Evolutionary conservation across 2,888 invertebrate genomes (phyloP).

Genomic region (Gymnosoma rotundatum): DNA sequence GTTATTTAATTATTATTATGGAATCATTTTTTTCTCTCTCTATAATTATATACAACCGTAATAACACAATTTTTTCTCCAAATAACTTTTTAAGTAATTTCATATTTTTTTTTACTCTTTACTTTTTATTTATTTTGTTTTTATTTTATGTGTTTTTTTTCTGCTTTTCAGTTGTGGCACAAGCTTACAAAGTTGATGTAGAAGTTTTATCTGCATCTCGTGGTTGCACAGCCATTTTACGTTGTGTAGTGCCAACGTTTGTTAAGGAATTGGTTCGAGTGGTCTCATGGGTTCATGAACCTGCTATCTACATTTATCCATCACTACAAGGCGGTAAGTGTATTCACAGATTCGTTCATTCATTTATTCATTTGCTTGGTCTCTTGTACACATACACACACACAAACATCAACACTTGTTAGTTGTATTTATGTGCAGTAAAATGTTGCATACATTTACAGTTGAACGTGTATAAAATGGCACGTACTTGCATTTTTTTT

Average conservation of each 20-base stretch:
- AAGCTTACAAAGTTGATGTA: slow-evolving; percentile 88
- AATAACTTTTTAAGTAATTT: slow-evolving; percentile 18
- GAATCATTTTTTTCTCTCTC: slow-evolving; percentile 31
- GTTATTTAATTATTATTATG: slow-evolving; percentile 26
- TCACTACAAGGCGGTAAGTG: slow-evolving; percentile 88
- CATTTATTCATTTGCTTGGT: slow-evolving; percentile 55
- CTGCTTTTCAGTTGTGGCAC: slow-evolving; percentile 86
- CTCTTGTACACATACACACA: slow-evolving; percentile 6
- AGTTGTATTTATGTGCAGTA: background rate
- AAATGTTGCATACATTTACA: slow-evolving; percentile 54
- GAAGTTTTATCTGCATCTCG: slow-evolving; percentile 87
- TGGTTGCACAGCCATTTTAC: slow-evolving; percentile 88
- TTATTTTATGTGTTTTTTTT: slow-evolving; percentile 12
- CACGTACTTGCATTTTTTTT: slow-evolving; percentile 44
- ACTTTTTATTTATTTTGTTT: slow-evolving; percentile 8
- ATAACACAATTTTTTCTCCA: too few species aligned
- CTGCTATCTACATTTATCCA: slow-evolving; percentile 88
- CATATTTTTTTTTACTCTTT: slow-evolving; percentile 6
- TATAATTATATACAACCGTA: background rate
- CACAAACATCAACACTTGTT: slow-evolving; percentile 57
- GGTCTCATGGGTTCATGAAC: slow-evolving; percentile 89
- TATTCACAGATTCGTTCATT: slow-evolving; percentile 72
- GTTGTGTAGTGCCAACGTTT: slow-evolving; percentile 88
- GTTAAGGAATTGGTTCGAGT: slow-evolving; percentile 89
- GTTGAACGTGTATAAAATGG: slow-evolving; percentile 64